phyloP scores from a whole-genome alignment of 2,888 invertebrate genomes.

The Drosophila sordidula region DNA sequence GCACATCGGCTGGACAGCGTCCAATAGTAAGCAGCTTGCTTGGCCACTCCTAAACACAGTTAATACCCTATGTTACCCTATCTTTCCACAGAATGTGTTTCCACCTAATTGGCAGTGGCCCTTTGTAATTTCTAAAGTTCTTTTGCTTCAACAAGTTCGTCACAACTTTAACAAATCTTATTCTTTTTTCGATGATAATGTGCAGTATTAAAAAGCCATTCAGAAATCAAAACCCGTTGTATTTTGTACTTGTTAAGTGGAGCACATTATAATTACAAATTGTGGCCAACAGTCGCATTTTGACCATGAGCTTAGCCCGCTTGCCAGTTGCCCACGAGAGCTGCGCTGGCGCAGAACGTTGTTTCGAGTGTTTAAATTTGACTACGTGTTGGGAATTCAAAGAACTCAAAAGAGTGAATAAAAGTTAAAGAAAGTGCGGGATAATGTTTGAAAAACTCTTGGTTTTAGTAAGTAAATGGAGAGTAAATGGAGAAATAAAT shows the following conservation, averaged over 20 bases:
- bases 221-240: constrained; percentile 32
- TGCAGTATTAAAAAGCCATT: constrained; percentile 52
- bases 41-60: neutral
- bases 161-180: constrained; percentile 8
- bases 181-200: constrained; percentile 12
- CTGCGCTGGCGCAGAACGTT: constrained; percentile 43
- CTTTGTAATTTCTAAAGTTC: constrained; percentile 16
- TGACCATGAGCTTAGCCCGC: constrained; percentile 23
- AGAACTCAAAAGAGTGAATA: neutral
- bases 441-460: constrained; percentile 33
- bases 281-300: constrained; percentile 2
- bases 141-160: constrained; percentile 36
- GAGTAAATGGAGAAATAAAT: too few relatives aligned
- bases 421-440: constrained; percentile 17
- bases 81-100: constrained; percentile 60
- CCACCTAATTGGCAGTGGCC: constrained; percentile 30
- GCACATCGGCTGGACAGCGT: constrained; percentile 87
- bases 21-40: constrained; percentile 77
- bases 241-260: constrained; percentile 10
- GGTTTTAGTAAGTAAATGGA: constrained; percentile 46
- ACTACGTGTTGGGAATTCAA: constrained; percentile 30
- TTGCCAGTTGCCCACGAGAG: constrained; percentile 44
- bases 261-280: constrained; percentile 64
- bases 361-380: neutral
- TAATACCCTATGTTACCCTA: neutral